A percentile compares a stretch with the other conserved stretches of the same genome.
Conservation (phyloP, 2,888 invertebrate species). For the Eurytoma adleriae region DNA sequence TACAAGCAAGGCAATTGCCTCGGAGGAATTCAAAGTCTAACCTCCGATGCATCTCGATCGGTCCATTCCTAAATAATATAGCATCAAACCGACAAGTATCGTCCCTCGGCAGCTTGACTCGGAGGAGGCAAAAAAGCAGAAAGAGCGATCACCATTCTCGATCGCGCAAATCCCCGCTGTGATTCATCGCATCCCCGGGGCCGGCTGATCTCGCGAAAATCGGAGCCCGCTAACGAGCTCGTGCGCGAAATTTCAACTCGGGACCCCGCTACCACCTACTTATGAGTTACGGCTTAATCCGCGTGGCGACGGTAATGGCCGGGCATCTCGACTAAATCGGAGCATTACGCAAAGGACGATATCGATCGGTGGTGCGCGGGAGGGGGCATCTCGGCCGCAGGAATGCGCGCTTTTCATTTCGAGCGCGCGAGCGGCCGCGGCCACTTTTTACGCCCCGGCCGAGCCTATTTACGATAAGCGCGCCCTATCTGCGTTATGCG, state of each 20-base stretch:
- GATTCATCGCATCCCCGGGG: constrained; percentile 44
- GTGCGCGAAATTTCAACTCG: constrained; percentile 48
- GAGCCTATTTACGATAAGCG: constrained; percentile 46
- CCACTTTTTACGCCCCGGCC: background rate
- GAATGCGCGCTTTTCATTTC: constrained; percentile 12
- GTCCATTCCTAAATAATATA: too few species aligned
- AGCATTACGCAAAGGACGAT: constrained; percentile 69
- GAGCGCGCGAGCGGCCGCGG: background rate
- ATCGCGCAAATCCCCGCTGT: constrained; percentile 40
- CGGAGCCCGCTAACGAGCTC: background rate
- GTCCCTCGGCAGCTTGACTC: too few species aligned
- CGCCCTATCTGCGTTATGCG: constrained; percentile 42
- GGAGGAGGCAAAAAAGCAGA: background rate
- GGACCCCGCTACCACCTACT: constrained; percentile 39
- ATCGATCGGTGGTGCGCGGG: constrained; percentile 61
- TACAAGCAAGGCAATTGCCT: too few species aligned
- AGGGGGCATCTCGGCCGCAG: constrained; percentile 7
- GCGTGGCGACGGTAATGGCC: constrained; percentile 61
- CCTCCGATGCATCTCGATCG: too few species aligned
- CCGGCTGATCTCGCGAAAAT: constrained; percentile 44
- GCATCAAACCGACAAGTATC: too few species aligned
- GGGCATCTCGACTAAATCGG: constrained; percentile 37
- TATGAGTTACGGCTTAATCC: constrained; percentile 72
- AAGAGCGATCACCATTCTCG: constrained; percentile 4
- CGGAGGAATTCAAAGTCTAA: too few species aligned